Conservation (phyloP, 2,113 vertebrate species). For the Python bivittatus region DNA sequence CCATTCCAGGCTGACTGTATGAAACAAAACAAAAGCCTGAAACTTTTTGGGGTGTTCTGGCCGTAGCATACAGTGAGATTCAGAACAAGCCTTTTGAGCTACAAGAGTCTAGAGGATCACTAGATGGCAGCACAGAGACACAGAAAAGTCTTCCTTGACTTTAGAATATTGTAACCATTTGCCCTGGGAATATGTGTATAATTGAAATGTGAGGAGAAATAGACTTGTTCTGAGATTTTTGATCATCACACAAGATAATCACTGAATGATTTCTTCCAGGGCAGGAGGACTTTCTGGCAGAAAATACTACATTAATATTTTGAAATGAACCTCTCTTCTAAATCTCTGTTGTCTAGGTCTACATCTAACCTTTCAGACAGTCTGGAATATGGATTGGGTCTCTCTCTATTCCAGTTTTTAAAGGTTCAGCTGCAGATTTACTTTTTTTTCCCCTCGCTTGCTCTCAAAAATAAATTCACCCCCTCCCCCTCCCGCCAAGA, state of each 20-base stretch:
- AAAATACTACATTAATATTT: neutral
- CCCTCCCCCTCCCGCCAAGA: neutral
- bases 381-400: neutral
- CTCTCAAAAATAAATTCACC: neutral
- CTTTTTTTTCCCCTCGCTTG: neutral
- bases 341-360: neutral
- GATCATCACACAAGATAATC: neutral
- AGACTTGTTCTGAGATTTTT: neutral
- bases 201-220: neutral
- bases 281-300: neutral
- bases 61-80: neutral
- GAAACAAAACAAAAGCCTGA: neutral
- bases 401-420: neutral
- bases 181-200: neutral
- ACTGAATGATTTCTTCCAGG: neutral
- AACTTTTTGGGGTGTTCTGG: neutral
- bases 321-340: neutral
- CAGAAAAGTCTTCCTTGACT: neutral
- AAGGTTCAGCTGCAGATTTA: neutral
- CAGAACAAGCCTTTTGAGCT: neutral
- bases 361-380: neutral
- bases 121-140: neutral
- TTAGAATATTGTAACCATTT: neutral
- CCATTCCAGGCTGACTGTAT: neutral
- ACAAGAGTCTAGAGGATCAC: neutral